Evolutionary conservation across 2,888 invertebrate species (phyloP).

Genomic region (Ennomos quercinarius): DNA sequence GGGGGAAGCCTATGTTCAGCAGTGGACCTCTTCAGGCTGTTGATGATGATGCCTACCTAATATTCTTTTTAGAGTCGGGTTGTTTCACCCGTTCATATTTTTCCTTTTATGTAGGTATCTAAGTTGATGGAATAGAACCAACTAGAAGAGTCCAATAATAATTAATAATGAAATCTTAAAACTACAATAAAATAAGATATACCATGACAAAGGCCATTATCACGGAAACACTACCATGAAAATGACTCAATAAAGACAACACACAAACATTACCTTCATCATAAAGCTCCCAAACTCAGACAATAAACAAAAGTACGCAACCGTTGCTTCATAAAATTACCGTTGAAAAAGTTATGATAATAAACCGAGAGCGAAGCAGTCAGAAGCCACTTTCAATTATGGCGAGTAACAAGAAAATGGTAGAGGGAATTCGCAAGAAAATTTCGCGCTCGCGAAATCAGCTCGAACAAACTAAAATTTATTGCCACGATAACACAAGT

Average conservation of each 20-base stretch:
- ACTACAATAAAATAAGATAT: background rate
- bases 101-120: no score
- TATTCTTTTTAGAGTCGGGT: no score
- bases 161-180: background rate
- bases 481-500: slow-evolving; percentile 75
- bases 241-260: slow-evolving; percentile 13
- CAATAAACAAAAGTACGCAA: slow-evolving; percentile 23
- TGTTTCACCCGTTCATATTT: no score
- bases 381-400: slow-evolving; percentile 64
- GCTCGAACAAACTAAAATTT: slow-evolving; percentile 71
- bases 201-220: slow-evolving; percentile 1
- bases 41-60: no score
- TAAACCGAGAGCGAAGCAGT: slow-evolving; percentile 45
- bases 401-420: slow-evolving; percentile 57
- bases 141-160: no score
- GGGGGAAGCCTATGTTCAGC: no score
- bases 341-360: slow-evolving; percentile 50
- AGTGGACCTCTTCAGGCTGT: no score
- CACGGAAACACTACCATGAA: background rate
- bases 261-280: slow-evolving; percentile 17
- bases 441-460: slow-evolving; percentile 51
- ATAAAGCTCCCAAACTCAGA: slow-evolving; percentile 20
- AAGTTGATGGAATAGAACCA: no score
- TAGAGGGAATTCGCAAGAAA: slow-evolving; percentile 43
- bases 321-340: slow-evolving; percentile 43